phyloP scores from a whole-genome alignment of 2,888 invertebrate genomes.

The Drosophila leonis region DNA sequence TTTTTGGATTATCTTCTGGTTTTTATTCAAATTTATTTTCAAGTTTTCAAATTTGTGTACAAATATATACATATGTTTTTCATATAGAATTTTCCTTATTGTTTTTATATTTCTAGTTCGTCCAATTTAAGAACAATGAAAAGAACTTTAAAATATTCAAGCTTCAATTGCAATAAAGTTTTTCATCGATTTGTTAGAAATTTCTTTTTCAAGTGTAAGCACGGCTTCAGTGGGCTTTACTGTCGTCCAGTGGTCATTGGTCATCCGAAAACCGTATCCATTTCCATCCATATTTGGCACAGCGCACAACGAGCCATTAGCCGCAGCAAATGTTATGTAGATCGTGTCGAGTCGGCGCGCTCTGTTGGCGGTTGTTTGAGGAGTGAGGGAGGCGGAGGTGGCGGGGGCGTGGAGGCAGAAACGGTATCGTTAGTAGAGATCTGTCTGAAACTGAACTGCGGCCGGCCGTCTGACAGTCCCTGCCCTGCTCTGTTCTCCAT shows the following conservation, averaged over 20 bases:
- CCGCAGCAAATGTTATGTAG: constrained; percentile 74
- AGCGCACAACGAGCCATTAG: constrained; percentile 66
- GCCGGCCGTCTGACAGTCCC: constrained; percentile 32
- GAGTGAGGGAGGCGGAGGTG: constrained; percentile 3
- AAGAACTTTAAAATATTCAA: neutral
- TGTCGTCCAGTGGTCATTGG: constrained; percentile 36
- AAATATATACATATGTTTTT: too few relatives aligned
- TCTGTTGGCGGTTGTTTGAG: constrained; percentile 5
- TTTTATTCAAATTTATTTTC: too few relatives aligned
- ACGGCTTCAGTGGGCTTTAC: constrained; percentile 6
- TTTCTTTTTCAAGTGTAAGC: constrained; percentile 28
- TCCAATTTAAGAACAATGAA: too few relatives aligned
- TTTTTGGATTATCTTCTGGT: neutral
- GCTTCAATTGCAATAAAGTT: neutral
- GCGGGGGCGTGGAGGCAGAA: constrained; percentile 29
- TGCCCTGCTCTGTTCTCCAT: constrained; percentile 41
- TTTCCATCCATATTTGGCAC: constrained; percentile 63
- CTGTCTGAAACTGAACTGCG: constrained; percentile 50
- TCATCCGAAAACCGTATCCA: constrained; percentile 27
- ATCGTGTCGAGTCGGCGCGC: constrained; percentile 62
- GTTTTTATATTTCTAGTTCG: too few relatives aligned
- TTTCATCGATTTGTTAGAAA: neutral
- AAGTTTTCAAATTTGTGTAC: too few relatives aligned
- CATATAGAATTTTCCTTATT: too few relatives aligned
- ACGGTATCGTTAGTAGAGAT: constrained; percentile 78